A percentile compares a stretch with the other conserved stretches of the same genome.
These are phyloP conservation scores for Neostethus bicornis DNA, from an alignment of 2,797 vertebrate species.

Conservation along the genomic window DNA sequence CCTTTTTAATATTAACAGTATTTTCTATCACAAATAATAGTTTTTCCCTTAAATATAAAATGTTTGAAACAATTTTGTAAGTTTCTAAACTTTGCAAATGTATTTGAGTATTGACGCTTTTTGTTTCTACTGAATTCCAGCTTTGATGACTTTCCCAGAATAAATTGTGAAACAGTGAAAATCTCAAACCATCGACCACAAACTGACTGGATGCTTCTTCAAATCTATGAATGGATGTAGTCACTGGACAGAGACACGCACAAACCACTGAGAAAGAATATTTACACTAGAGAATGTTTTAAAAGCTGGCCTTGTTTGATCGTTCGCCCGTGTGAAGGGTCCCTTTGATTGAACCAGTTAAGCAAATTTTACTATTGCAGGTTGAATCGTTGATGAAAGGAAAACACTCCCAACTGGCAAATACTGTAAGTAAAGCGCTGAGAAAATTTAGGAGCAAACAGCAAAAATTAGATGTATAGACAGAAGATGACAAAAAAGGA, in stretches of 20 bases:
- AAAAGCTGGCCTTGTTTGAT: conserved; percentile 40
- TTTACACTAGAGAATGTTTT: conserved; percentile 32
- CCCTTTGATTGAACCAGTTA: conserved; percentile 45
- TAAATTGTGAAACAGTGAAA: neutral
- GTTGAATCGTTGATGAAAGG: conserved; percentile 35
- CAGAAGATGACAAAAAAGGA: conserved; percentile 34
- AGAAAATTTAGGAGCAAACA: conserved; percentile 51
- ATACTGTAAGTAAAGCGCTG: conserved; percentile 56
- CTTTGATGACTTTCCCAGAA: neutral
- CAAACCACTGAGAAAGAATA: conserved; percentile 34
- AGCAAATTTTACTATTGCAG: conserved; percentile 23
- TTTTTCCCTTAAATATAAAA: too few relatives aligned
- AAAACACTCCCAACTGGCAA: conserved; percentile 53
- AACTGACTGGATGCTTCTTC: conserved; percentile 12
- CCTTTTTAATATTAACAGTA: too few relatives aligned
- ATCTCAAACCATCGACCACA: conserved; percentile 11
- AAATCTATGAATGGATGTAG: conserved; percentile 48
- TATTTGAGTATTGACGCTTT: too few relatives aligned
- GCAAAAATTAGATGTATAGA: conserved; percentile 60
- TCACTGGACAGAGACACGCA: conserved; percentile 19
- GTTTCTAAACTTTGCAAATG: too few relatives aligned
- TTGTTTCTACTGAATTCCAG: neutral
- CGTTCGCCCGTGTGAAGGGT: conserved; percentile 31
- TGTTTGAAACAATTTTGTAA: too few relatives aligned
- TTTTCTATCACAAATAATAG: too few relatives aligned